Evolutionary conservation across 2,113 vertebrate genomes (phyloP).

Genomic region (Scolopax mira): DNA sequence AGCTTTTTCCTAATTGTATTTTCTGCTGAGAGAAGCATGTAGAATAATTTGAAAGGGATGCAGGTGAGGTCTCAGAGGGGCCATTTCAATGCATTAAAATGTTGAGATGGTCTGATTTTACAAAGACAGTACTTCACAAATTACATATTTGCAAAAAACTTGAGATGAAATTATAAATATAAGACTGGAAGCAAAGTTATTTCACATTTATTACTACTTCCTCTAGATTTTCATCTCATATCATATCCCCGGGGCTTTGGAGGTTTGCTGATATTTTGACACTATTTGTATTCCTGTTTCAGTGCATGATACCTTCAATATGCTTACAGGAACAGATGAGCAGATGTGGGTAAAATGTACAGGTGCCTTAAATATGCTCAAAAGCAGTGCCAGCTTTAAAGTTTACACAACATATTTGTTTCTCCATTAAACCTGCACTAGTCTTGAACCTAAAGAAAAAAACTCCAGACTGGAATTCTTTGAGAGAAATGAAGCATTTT

Average conservation of each 20-base stretch:
- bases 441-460: background rate
- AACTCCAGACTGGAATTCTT: background rate
- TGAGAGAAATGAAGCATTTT: background rate
- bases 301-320: background rate
- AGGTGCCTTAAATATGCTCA: background rate
- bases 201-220: constrained; percentile 14
- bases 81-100: background rate
- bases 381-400: background rate
- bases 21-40: constrained; percentile 57
- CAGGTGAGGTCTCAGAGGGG: constrained; percentile 49
- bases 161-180: constrained; percentile 34
- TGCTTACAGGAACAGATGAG: background rate
- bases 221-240: background rate
- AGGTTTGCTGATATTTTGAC: background rate
- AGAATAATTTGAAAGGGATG: constrained; percentile 1
- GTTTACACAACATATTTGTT: background rate
- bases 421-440: background rate
- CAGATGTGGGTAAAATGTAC: background rate
- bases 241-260: background rate
- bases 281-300: background rate
- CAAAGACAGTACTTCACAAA: background rate
- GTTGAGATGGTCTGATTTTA: constrained; percentile 6
- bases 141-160: background rate
- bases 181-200: background rate
- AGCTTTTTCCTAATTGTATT: constrained; percentile 49